Evolutionary conservation across 2,113 vertebrate species (phyloP).

Genomic region (Sceloporus undulatus): DNA sequence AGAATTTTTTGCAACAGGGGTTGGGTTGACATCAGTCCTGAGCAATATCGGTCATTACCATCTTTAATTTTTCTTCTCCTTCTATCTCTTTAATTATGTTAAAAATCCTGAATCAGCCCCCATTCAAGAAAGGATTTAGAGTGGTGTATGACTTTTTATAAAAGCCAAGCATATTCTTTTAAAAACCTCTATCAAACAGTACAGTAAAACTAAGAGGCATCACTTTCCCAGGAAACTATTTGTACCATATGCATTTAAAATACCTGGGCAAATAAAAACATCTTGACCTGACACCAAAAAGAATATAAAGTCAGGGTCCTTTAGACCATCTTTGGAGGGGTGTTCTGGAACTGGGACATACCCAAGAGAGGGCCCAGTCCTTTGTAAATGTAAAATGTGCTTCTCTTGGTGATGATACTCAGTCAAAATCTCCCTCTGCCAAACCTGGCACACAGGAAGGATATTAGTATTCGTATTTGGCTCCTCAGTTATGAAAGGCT

Average conservation of each 20-base stretch:
- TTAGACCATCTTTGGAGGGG: too few species aligned
- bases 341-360: too few species aligned
- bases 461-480: too few species aligned
- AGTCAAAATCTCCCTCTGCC: too few species aligned
- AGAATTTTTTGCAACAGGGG: not conserved
- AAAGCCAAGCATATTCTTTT: not conserved
- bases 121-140: not conserved
- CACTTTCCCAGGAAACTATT: not conserved
- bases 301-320: too few species aligned
- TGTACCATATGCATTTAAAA: slow-evolving; percentile 2
- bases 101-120: too few species aligned
- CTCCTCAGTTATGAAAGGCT: too few species aligned
- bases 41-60: too few species aligned
- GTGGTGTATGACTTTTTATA: not conserved
- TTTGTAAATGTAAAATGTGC: not conserved
- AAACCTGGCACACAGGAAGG: too few species aligned
- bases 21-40: not conserved
- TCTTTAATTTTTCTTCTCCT: not conserved
- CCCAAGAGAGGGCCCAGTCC: too few species aligned
- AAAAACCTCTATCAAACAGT: not conserved
- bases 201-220: not conserved
- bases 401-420: too few species aligned
- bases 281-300: not conserved
- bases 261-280: not conserved
- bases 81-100: not conserved